phyloP scores from a whole-genome alignment of 37 sponge, comb jelly and placozoan species.

The Tethya wilhelma region DNA sequence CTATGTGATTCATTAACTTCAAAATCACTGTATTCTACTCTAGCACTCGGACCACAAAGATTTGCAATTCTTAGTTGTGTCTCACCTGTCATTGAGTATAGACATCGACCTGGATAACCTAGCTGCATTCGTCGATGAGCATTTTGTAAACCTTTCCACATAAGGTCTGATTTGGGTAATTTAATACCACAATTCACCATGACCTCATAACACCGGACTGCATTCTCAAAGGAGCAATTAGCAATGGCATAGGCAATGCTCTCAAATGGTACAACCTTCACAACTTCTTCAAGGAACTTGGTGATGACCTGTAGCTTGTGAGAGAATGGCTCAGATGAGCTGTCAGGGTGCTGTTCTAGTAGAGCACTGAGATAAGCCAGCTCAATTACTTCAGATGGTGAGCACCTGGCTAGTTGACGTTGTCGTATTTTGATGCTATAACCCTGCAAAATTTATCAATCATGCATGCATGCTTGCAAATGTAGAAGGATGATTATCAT shows the following conservation, averaged over 20 bases:
- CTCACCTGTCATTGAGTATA: background rate
- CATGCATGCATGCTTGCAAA: no score
- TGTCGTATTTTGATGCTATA: slow-evolving; percentile 30
- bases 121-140: slow-evolving; percentile 27
- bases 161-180: slow-evolving; percentile 27
- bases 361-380: slow-evolving; percentile 54
- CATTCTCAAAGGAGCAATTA: slow-evolving; percentile 20
- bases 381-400: slow-evolving; percentile 57
- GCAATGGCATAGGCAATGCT: slow-evolving; percentile 60
- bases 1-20: no score
- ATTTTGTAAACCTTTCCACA: background rate
- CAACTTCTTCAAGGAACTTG: slow-evolving; percentile 59
- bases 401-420: slow-evolving; percentile 56
- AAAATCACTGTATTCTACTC: no score
- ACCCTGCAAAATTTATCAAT: no score
- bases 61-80: no score
- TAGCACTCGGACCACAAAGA: no score
- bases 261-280: slow-evolving; percentile 63
- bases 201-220: slow-evolving; percentile 46
- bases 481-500: no score
- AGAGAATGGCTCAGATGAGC: slow-evolving; percentile 13
- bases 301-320: slow-evolving; percentile 12
- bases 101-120: background rate
- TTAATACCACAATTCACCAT: background rate
- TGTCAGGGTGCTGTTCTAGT: slow-evolving; percentile 35